Evolutionary conservation across 2,113 vertebrate species (phyloP), one percentile per base, ranked within the genome.

Genomic region (Baryphthengus martii): DNA sequence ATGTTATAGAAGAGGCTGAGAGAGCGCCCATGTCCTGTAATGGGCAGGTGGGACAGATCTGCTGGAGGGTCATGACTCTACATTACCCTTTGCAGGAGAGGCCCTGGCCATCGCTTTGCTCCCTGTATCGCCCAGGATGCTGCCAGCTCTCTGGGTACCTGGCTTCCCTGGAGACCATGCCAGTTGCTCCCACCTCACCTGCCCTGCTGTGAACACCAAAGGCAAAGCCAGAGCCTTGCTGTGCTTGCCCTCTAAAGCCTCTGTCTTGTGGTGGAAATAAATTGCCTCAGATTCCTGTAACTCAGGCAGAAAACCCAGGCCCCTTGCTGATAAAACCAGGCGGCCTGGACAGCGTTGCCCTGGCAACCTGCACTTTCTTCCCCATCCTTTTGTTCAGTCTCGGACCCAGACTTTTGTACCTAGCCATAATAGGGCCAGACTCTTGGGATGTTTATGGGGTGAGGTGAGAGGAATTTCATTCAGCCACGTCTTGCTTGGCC

Each of bases 321-420:
- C 97, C 97, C 97, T 98, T 98, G 98, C 96, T 97, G 97, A 98
- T 97, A 97, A 96, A 98, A 97, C 97, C 97, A 97, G 97, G 95
- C 74, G 39, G 95, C 96, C 97, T 96, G 97, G 95, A 90, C 97
- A 95, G 96, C 90, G 98, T 98, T 98, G 93, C 97, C 97, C 94
- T 98, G 96, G 97, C 97, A 98, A 98, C 98, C 91, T 96, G 87
- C 94, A 97, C 97, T 98, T 98, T 98, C 97, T 97, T 98, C 97
- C 96, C 93, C 96, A 95, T 98, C 96, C 97, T 93, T 98, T 98
- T 98, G 98, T 98, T 97, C 97, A 20, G 97, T 96, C 90, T 96
- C 29, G 86, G 97, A 97, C 96, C 96, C 96, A 97, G 97, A 98
- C 98, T 98, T 98, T 97, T 98, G 97, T 98, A 97, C 95, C 95